These are phyloP conservation scores for Eulacestoma nigropectus DNA, from an alignment of 2,113 vertebrate species.

Conservation along the genomic window DNA sequence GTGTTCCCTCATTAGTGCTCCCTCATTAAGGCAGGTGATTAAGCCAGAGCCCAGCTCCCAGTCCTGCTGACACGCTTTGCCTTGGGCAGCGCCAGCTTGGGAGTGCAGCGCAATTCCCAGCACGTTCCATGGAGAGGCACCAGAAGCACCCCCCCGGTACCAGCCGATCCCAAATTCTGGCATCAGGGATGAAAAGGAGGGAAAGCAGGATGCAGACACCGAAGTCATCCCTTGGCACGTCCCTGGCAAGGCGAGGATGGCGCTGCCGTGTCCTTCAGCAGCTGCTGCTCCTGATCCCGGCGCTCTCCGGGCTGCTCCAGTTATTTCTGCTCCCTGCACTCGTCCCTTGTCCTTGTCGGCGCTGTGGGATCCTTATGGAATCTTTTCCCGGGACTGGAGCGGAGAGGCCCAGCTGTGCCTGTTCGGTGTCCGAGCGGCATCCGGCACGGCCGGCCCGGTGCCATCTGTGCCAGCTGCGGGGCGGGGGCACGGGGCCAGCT, in stretches of 20 bases:
- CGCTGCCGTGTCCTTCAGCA: background rate
- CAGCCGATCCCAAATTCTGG: accelerated
- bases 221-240: accelerated
- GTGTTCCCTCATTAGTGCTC: no score
- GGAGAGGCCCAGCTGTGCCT: background rate
- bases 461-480: background rate
- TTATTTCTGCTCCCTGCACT: background rate
- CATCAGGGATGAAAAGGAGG: accelerated
- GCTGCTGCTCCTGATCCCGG: background rate
- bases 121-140: accelerated
- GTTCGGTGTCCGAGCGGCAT: no score
- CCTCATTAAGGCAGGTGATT: no score
- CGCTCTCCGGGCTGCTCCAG: accelerated
- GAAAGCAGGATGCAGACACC: background rate
- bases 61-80: background rate
- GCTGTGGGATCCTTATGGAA: accelerated
- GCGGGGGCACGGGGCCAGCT: background rate
- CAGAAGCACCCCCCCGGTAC: no score
- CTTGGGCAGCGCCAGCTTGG: background rate
- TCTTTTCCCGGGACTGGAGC: accelerated
- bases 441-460: background rate
- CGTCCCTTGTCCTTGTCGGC: background rate
- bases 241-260: accelerated
- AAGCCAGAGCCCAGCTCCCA: accelerated
- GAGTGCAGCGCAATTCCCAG: accelerated